These are phyloP conservation scores for Maniola jurtina DNA, from an alignment of 1,140 invertebrate species.

Conservation along the genomic window DNA sequence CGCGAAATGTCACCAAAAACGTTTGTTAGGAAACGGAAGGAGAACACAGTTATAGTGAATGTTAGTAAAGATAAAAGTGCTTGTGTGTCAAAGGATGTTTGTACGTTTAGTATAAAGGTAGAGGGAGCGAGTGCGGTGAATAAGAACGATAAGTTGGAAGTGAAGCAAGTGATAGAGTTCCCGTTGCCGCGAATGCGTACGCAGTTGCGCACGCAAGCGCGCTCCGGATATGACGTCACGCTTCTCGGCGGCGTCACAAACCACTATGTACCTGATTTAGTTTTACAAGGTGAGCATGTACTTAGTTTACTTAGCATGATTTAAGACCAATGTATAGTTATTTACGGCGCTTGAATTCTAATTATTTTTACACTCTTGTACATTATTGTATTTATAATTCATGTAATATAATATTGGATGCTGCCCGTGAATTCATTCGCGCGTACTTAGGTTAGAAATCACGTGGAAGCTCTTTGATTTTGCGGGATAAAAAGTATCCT, in stretches of 20 bases:
- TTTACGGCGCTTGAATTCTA: too few relatives aligned
- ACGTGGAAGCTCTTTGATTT: too few relatives aligned
- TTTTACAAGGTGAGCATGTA: conserved; percentile 64
- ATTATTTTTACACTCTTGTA: too few relatives aligned
- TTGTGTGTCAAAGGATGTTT: conserved; percentile 2
- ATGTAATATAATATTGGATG: too few relatives aligned
- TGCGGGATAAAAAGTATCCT: too few relatives aligned
- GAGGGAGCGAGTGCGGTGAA: conserved; percentile 5
- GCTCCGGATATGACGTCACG: conserved; percentile 62
- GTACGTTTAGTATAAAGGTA: conserved; percentile 8
- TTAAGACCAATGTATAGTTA: too few relatives aligned
- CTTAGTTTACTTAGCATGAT: background rate
- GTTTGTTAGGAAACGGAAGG: conserved; percentile 63
- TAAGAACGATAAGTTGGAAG: conserved; percentile 37
- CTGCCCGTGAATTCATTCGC: too few relatives aligned
- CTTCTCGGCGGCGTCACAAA: conserved; percentile 83
- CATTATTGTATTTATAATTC: too few relatives aligned
- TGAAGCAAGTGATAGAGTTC: conserved; percentile 80
- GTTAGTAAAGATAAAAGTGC: conserved; percentile 22
- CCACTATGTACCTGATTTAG: conserved; percentile 86
- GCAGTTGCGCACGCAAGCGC: conserved; percentile 13
- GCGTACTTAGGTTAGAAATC: too few relatives aligned
- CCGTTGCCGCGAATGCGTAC: conserved; percentile 75
- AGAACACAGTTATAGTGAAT: conserved; percentile 71
- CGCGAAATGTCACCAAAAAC: conserved; percentile 60